A percentile compares a stretch with the other conserved stretches of the same genome.
These are phyloP conservation scores for Bellardia pandia DNA, from an alignment of 2,888 invertebrate genomes.

Conservation along the genomic window DNA sequence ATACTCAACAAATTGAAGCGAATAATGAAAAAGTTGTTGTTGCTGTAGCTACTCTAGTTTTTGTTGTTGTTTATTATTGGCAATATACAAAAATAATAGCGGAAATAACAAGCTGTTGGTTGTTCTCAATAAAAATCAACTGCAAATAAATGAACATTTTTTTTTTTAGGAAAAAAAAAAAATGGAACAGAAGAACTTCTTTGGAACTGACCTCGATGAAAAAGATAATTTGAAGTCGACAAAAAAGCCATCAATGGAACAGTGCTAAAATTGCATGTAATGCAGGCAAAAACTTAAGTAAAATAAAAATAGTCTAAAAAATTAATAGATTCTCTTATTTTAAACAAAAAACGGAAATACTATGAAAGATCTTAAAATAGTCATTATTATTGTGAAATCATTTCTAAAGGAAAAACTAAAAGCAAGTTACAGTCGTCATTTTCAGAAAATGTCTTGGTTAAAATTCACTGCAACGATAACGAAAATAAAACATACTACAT, in stretches of 20 bases:
- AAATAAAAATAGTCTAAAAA: not conserved
- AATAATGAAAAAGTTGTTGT: not conserved
- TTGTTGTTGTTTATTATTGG: constrained; percentile 49
- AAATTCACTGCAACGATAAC: not conserved
- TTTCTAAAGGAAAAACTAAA: not conserved
- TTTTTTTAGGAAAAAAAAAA: not conserved
- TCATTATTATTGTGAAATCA: not conserved
- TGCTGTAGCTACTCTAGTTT: not conserved
- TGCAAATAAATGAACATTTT: constrained; percentile 59
- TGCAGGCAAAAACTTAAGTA: not conserved
- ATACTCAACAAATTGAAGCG: not conserved
- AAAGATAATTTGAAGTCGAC: constrained; percentile 44
- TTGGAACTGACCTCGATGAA: constrained; percentile 35
- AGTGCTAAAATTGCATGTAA: not conserved
- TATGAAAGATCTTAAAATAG: not conserved
- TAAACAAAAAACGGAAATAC: not conserved
- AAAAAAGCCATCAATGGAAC: constrained; percentile 7
- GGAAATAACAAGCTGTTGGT: constrained; percentile 60
- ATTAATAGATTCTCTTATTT: not conserved
- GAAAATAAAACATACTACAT: not conserved
- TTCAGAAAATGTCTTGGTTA: constrained; percentile 9
- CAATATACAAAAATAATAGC: constrained; percentile 55
- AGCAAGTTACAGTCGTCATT: constrained; percentile 1
- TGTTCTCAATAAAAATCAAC: constrained; percentile 56
- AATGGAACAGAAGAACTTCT: constrained; percentile 5